Conservation (phyloP, 2,797 vertebrate species). For the Psittacula derbiana region DNA sequence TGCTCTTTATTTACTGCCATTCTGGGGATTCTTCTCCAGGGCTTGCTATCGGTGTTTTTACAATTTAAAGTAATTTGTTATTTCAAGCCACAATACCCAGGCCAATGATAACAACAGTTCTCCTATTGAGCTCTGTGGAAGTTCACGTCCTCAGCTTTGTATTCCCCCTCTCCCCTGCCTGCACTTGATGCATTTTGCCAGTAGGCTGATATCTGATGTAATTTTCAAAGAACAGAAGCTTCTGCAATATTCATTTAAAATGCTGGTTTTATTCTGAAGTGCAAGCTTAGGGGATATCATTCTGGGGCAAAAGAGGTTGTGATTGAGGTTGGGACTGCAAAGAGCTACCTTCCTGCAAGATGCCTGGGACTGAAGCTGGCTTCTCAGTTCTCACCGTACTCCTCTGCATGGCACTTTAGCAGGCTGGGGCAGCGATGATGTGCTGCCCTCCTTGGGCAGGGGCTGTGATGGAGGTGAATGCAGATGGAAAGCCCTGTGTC, state of each 20-base stretch:
- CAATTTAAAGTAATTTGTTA: conserved; percentile 30
- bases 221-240: conserved; percentile 28
- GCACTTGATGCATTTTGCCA: background rate
- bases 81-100: conserved; percentile 20
- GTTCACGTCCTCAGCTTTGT: background rate
- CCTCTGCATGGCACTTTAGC: background rate
- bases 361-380: background rate
- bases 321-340: background rate
- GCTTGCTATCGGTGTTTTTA: conserved; percentile 18
- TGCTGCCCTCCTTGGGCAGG: background rate
- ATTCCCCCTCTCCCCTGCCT: background rate
- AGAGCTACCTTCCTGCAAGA: background rate
- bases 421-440: background rate
- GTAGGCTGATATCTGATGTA: background rate
- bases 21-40: background rate
- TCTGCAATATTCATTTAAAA: background rate
- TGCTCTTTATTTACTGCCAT: conserved; percentile 33
- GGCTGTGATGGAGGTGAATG: background rate
- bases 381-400: background rate
- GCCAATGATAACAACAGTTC: background rate
- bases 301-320: background rate
- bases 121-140: background rate
- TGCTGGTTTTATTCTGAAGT: background rate
- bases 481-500: background rate
- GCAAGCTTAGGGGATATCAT: background rate